phyloP scores from a whole-genome alignment of 2,113 vertebrate genomes.

The Aegypius monachus region DNA sequence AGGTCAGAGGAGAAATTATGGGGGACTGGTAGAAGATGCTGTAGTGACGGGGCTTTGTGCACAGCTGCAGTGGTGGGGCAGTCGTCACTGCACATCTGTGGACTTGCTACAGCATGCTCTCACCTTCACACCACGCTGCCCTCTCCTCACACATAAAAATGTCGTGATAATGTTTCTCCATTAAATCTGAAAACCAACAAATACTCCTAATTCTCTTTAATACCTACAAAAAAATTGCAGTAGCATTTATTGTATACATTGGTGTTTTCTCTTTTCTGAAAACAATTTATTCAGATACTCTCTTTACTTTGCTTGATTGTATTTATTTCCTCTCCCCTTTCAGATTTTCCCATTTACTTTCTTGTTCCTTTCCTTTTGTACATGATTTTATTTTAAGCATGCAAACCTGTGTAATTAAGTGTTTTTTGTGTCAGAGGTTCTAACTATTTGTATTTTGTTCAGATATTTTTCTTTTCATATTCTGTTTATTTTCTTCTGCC shows the following conservation, averaged over 20 bases:
- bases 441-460: not conserved
- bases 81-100: not conserved
- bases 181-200: not conserved
- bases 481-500: not conserved
- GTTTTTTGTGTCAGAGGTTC: not conserved
- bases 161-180: not conserved
- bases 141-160: not conserved
- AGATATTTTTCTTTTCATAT: not conserved
- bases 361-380: not conserved
- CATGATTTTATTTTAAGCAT: not conserved
- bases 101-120: not conserved
- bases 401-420: not conserved
- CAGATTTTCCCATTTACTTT: not conserved
- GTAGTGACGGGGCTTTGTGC: fast-evolving
- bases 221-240: not conserved
- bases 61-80: fast-evolving
- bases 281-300: not conserved
- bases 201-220: not conserved
- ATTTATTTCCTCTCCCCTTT: not conserved
- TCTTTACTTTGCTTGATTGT: not conserved
- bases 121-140: fast-evolving
- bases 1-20: not conserved
- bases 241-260: not conserved
- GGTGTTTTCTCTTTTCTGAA: not conserved
- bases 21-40: fast-evolving